A percentile compares a stretch with the other conserved stretches of the same genome.
Evolutionary conservation across 2,113 vertebrate genomes (phyloP).

Genomic region (crab-eating macaque (Macaca fascicularis)): T2T-MFA8v1.1 NC_132903.1:5516501-5517000

Average conservation of each 20-base stretch:
- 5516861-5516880: rapidly evolving
- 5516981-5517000: no score
- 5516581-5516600: background rate
- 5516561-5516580: background rate
- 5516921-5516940: no score
- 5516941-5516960: no score
- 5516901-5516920: no score
- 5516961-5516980: no score
- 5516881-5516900: no score
- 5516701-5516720: no score
- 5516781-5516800: background rate
- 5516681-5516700: rapidly evolving
- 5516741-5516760: background rate
- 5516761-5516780: background rate
- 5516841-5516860: background rate
- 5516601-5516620: background rate
- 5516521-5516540: background rate
- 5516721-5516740: no score
- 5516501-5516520: background rate
- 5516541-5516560: background rate
- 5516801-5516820: background rate
- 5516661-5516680: no score
- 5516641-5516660: no score
- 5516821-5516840: background rate
- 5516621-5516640: background rate